Evolutionary conservation across 2,888 invertebrate species (phyloP), one percentile per base, ranked within the genome.

Genomic region (Cataglyphis livida): DNA sequence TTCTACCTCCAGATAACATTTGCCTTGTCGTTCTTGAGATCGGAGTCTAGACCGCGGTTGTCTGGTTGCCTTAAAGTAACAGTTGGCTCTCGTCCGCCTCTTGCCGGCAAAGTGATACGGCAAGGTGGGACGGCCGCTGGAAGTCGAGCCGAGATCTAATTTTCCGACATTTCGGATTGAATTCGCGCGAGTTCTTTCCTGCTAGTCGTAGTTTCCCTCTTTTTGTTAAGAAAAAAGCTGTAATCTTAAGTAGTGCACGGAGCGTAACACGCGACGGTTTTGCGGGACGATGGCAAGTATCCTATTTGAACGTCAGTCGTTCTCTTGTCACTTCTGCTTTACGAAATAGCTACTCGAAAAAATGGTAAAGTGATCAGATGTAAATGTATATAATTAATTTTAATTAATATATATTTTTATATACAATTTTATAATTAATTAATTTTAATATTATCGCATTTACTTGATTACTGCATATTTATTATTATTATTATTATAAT

Each of bases 131-230:
- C 73, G 54, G 54, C 38, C 61, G 21, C 41, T 88, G 75, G 65
- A 68, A 84, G 73, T 65, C 79, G 65, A 74, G 65, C 75, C 73
- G 76, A 84, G 84, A 89, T 88, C 85, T 89, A 86, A 89, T 89
- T 89, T 89, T 82, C 86, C 78, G 81, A 86, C 89, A 61, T 89
- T 90, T 89, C 89, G 89, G 91, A 91, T 91, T 91, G 91, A 90
- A 91, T 91, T 88, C 87, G 81, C 83, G 82, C 84, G 85, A 70
- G 71, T 38, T 57, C 76, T 62, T 73, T 68, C 76, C 61, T 64
- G 73, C 64, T 57, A 75, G 57, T 12, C 62, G 28, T 38, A 64
- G 70, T 83, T 51, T 64, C 84, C 48, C 75, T 62, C 68, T 82
- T 83, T 62, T 61, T 28, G 64, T 68, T 25, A 28, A 48, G 81